Percentiles rank a stretch among this genome's conserved stretches.
Conservation (phyloP, 37 sponge, comb jelly and placozoan genomes). For the Mnemiopsis leidyi region DNA sequence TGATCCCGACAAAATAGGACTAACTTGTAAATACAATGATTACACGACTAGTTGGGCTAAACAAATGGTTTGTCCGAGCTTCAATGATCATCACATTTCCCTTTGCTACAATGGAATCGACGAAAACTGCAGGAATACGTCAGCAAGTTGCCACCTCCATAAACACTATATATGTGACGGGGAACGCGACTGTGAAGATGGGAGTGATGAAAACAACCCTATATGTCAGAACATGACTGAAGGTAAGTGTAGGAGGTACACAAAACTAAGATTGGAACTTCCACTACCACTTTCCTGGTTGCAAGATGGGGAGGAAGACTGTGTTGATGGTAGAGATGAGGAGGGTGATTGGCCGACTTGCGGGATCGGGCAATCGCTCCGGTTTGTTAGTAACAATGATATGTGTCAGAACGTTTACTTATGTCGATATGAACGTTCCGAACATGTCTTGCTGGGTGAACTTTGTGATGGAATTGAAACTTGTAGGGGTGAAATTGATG, state of each 20-base stretch:
- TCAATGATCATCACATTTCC: no score
- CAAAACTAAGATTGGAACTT: neutral
- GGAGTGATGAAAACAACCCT: neutral
- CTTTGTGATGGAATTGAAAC: slow-evolving; percentile 3
- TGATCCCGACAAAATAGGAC: neutral
- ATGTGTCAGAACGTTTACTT: neutral
- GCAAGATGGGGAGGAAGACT: neutral
- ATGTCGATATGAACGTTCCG: neutral
- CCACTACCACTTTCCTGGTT: slow-evolving; percentile 4
- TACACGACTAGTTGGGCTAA: neutral
- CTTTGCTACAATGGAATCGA: neutral
- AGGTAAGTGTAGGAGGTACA: neutral
- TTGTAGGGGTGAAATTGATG: neutral
- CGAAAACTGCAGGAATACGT: neutral
- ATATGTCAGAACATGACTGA: neutral
- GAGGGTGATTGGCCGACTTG: neutral
- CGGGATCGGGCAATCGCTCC: neutral
- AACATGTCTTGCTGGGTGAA: neutral
- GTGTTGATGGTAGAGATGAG: neutral
- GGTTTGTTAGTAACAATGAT: neutral
- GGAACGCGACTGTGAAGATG: neutral
- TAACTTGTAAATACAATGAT: neutral
- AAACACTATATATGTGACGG: slow-evolving; percentile 10
- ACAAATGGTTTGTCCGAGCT: neutral
- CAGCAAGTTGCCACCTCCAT: neutral